Base-by-base conservation (phyloP, 23 tunicate genomes). In the Styela clava region DNA sequence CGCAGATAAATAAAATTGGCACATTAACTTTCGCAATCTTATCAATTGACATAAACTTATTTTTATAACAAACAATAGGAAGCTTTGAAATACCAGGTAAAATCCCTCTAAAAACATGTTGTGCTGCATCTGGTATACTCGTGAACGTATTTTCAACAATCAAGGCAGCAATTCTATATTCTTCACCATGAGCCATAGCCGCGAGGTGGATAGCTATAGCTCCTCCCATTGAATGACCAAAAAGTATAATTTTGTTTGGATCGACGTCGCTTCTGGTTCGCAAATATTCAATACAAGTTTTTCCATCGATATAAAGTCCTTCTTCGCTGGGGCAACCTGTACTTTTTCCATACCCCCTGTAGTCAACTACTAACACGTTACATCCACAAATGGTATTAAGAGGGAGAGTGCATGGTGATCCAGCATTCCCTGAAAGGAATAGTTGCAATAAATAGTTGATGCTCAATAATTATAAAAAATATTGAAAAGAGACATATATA, bases 181-280 rank as follows among this genome's bases (percentile, higher is more conserved):
- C 80, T 7, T 73, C 84, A 79, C 78, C 85, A 51, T 93, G 83
- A 2, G 78, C 76, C 63, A 52, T 69, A 2, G 93, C 67, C 2
- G 98, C 98, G 21, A 93, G 35, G 44, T 93, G 92, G n/a, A 93
- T 84, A 35, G 92, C 89, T 27, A 93, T 93, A 34, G 98, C 98
- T 0, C 98, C 98, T 56, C 98, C 98, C 20, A 93, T 74, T 16
- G 98, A 93, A 63, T 93, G 98, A 30, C 98, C 98, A 37, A 62
- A 84, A 33, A 93, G 65, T 3, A 93, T 81, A 21, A 93, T 87
- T 81, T 88, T 93, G 31, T 84, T 84, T 31, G 74, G 78, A 65
- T 88, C 74, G 22, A 93, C 90, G 63, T 93, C 98, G 2, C 20
- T 70, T 29, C 98, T 32, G 3, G 83, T 34, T 29, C 67, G 84